Evolutionary conservation across 1,140 invertebrate species (phyloP).

Genomic region (Physella acuta): DNA sequence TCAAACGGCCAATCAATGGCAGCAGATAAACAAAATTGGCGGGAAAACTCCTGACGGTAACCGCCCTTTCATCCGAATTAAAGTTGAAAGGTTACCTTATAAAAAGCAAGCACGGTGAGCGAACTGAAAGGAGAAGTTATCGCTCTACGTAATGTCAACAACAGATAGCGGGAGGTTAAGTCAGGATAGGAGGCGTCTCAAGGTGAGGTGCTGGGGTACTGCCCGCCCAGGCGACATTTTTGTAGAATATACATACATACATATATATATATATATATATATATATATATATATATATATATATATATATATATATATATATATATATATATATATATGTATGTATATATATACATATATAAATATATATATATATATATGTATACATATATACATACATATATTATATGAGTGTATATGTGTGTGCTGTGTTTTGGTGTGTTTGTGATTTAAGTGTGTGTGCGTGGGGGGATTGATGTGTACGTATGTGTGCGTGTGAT

Average conservation of each 20-base stretch:
- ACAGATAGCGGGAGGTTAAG: too few relatives aligned
- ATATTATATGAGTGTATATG: not conserved
- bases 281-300: not conserved
- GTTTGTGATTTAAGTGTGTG: not conserved
- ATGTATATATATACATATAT: not conserved
- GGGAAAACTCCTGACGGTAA: too few relatives aligned
- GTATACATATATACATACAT: not conserved
- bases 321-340: not conserved
- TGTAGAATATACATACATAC: not conserved
- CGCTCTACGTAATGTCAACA: too few relatives aligned
- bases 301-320: not conserved
- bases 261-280: not conserved
- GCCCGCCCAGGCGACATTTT: too few relatives aligned
- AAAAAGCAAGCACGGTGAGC: too few relatives aligned
- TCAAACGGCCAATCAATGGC: too few relatives aligned
- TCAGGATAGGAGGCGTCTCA: too few relatives aligned
- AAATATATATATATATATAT: not conserved
- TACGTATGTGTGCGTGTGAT: not conserved
- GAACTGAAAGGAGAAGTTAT: too few relatives aligned
- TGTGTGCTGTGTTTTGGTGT: not conserved
- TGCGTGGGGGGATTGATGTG: not conserved
- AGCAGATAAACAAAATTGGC: too few relatives aligned
- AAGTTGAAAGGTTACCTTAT: too few relatives aligned
- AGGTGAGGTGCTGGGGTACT: too few relatives aligned
- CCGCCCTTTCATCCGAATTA: too few relatives aligned